Evolutionary conservation across 30 jellyfish, hydroid and myxozoan species (phyloP).

Genomic region (Cassiopea xamachana): DNA sequence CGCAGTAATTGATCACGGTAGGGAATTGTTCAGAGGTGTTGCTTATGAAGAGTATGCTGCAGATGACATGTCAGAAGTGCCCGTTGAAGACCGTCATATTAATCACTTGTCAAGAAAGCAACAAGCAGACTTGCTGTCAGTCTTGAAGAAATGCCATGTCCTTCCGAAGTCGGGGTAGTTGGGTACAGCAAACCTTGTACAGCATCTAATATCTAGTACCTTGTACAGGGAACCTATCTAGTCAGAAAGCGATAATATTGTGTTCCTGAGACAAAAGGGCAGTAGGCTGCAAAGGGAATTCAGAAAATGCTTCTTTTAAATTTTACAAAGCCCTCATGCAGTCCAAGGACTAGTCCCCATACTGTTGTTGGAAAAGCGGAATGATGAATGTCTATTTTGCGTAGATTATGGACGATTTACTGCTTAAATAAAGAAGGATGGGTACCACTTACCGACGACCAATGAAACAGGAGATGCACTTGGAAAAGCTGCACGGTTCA

Average conservation of each 20-base stretch:
- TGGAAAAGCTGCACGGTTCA: constrained; percentile 37
- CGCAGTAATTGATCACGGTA: too few relatives aligned
- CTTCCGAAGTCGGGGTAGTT: constrained; percentile 48
- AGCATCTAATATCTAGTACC: constrained; percentile 31
- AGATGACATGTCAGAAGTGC: constrained; percentile 36
- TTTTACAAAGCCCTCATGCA: constrained; percentile 64
- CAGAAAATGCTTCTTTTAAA: constrained; percentile 62
- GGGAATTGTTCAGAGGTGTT: too few relatives aligned
- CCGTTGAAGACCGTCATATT: constrained; percentile 38
- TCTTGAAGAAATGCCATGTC: constrained; percentile 44
- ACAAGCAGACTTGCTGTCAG: constrained; percentile 57
- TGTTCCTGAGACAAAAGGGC: constrained; percentile 64
- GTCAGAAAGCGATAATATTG: constrained; percentile 66
- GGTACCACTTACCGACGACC: too few relatives aligned
- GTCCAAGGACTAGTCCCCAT: constrained; percentile 70
- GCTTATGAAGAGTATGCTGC: constrained; percentile 31
- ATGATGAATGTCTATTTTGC: constrained; percentile 57
- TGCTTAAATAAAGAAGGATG: not conserved
- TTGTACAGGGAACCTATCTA: constrained; percentile 73
- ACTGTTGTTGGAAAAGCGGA: constrained; percentile 58
- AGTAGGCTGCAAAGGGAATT: constrained; percentile 45
- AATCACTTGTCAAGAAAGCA: constrained; percentile 45
- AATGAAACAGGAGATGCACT: too few relatives aligned
- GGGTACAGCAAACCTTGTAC: constrained; percentile 66
- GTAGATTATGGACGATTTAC: constrained; percentile 58